Base-by-base conservation (phyloP, 2,113 vertebrate species). In the Pogona vitticeps region DNA sequence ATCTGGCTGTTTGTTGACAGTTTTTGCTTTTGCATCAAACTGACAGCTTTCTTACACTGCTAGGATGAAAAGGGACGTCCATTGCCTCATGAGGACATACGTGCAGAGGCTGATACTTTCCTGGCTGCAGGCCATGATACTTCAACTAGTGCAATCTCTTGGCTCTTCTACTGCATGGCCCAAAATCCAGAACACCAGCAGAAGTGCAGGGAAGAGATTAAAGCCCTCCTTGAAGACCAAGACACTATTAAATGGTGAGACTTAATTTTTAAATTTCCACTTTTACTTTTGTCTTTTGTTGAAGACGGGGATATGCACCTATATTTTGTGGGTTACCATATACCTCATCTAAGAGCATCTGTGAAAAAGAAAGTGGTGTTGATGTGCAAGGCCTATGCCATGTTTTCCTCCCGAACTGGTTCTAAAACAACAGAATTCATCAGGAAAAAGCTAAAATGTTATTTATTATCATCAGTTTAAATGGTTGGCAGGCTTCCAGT, bases 61-160 rank as follows among this genome's bases (percentile, higher is more conserved):
- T 75, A 99, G 98, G 98, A 99, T 94, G 97, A 97, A 89, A 92
- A 96, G 0, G 95, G 96, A 73, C 94, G 87, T 88, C 97, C 95
- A 3, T 90, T 99, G 33, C 97, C 98, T 0, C 96, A 98, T 21
- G 95, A 97, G 91, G 98, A 97, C 6, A 89, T 98, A 58, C 95
- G 96, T 81, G 97, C 98, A 0, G 98, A 99, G 85, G 98, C 98
- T 93, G 97, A 99, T 95, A 99, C 98, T 0, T 99, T 99, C 94
- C 99, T 98, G 98, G 99, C 98, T 76, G 98, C 92, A 85, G 98
- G 98, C 17, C 98, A 98, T 0, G 98, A 99, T 77, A 99, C 98
- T 4, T 98, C 97, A 0, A 95, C 97, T 88, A 98, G 98, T 0
- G 98, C 96, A 3, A 91, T 98, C 91, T 97, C 97, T 61, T 99